A percentile compares a stretch with the other conserved stretches of the same genome.
These are phyloP conservation scores for Macrocentrus cingulum DNA, from an alignment of 1,140 invertebrate species.

Conservation along the genomic window DNA sequence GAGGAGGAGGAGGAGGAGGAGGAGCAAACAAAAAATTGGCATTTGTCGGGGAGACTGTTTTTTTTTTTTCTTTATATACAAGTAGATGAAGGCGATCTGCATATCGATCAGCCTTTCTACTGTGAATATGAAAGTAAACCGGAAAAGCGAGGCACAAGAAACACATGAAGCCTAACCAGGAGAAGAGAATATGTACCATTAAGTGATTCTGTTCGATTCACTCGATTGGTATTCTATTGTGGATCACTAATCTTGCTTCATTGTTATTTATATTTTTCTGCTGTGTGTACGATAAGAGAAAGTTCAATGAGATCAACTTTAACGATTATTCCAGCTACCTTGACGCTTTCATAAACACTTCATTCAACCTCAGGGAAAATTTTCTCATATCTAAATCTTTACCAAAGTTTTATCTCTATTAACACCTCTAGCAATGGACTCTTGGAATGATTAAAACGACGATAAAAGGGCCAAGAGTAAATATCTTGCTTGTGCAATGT, in stretches of 20 bases:
- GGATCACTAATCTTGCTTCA: not conserved
- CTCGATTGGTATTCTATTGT: conserved; percentile 1
- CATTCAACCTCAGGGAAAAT: not conserved
- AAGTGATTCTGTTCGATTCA: not conserved
- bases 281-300: not conserved
- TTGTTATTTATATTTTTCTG: not conserved
- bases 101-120: conserved; percentile 21
- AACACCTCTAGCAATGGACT: not conserved
- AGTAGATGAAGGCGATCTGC: not conserved
- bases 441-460: not conserved
- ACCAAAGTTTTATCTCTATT: no score
- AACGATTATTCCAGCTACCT: not conserved
- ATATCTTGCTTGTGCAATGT: not conserved
- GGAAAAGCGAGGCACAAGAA: conserved; percentile 13
- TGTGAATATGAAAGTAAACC: conserved; percentile 25
- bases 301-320: not conserved
- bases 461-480: not conserved
- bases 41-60: not conserved
- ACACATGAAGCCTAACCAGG: not conserved
- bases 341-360: not conserved
- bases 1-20: not conserved
- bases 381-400: not conserved
- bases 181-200: not conserved
- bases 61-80: no score
- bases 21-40: conserved; percentile 9